Percentiles rank a stretch among this genome's conserved stretches.
These are phyloP conservation scores for Artibeus jamaicensis DNA, from an alignment of 2,797 vertebrate genomes.

Conservation along the genomic window DNA sequence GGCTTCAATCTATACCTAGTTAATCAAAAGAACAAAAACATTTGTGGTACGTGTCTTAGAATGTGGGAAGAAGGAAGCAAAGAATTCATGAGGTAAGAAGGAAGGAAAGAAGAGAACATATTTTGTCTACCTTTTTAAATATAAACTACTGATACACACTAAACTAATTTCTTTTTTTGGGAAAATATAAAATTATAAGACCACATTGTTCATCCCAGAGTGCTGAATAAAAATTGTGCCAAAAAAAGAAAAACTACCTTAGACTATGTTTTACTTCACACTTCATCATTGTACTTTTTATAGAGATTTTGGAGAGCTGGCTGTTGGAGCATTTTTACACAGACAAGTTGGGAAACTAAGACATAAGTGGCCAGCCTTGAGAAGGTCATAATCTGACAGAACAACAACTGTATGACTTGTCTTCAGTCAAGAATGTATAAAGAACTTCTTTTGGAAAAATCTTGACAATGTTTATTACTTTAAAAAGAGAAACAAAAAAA, in stretches of 20 bases:
- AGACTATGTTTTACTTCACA: constrained; percentile 92
- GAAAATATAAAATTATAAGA: constrained; percentile 74
- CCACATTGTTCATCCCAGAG: constrained; percentile 81
- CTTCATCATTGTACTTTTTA: constrained; percentile 88
- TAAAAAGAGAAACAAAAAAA: rapidly evolving
- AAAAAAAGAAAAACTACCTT: constrained; percentile 87
- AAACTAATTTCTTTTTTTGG: constrained; percentile 79
- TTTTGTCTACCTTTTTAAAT: constrained; percentile 58
- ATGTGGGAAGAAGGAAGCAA: background rate
- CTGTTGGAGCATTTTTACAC: constrained; percentile 87
- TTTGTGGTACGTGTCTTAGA: background rate
- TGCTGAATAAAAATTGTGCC: constrained; percentile 81
- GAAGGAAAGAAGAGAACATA: background rate
- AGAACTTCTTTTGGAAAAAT: constrained; percentile 44
- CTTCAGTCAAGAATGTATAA: constrained; percentile 61
- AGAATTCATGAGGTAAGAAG: background rate
- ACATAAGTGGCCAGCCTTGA: constrained; percentile 73
- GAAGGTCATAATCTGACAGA: constrained; percentile 43
- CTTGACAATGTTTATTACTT: constrained; percentile 53
- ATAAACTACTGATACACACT: constrained; percentile 84
- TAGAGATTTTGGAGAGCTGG: constrained; percentile 90
- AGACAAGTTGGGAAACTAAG: constrained; percentile 82
- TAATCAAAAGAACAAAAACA: background rate
- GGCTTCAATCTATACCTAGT: constrained; percentile 16
- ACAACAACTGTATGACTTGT: constrained; percentile 50